Conservation (phyloP, 2,113 vertebrate genomes). For the Leuciscus idus region DNA sequence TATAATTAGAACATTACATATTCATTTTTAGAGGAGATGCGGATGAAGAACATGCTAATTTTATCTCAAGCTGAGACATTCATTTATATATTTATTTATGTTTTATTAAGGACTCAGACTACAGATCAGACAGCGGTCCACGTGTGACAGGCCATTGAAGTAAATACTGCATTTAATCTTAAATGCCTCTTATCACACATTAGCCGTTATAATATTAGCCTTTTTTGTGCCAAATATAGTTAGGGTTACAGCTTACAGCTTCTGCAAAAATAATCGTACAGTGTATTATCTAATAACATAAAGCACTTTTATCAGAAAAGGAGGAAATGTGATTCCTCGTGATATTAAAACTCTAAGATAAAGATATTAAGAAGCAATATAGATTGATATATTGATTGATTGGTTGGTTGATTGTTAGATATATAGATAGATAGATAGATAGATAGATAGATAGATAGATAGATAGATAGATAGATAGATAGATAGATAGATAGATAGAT, state of each 20-base stretch:
- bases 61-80: neutral
- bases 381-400: too few species aligned
- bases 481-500: too few species aligned
- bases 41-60: slow-evolving; percentile 1
- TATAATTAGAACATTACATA: slow-evolving; percentile 13
- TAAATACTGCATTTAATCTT: too few species aligned
- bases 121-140: neutral
- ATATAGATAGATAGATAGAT: too few species aligned
- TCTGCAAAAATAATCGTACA: too few species aligned
- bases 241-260: too few species aligned
- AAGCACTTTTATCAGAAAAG: neutral
- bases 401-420: too few species aligned
- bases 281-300: neutral
- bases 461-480: too few species aligned
- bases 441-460: too few species aligned
- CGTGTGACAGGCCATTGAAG: neutral
- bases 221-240: neutral
- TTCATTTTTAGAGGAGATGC: neutral
- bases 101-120: neutral
- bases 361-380: neutral
- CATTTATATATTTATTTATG: too few species aligned
- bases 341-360: neutral
- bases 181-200: too few species aligned
- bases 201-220: neutral
- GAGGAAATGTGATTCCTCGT: neutral